A percentile compares a stretch with the other conserved stretches of the same genome.
These are phyloP conservation scores for Phoebastria nigripes DNA, from an alignment of 2,797 vertebrate genomes.

Conservation along the genomic window DNA sequence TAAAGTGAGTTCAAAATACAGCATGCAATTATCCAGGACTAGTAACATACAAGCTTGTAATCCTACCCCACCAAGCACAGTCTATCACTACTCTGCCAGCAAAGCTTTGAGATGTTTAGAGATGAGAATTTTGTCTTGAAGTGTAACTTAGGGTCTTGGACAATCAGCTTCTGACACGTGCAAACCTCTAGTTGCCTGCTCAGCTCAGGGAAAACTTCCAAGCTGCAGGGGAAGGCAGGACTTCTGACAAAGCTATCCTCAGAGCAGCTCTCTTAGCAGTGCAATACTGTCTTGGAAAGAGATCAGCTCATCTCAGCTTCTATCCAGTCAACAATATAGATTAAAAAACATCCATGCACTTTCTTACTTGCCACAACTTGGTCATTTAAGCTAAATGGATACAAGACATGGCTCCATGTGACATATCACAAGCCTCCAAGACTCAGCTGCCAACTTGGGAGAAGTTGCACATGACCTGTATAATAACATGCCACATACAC, in stretches of 20 bases:
- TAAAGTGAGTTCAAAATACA: background rate
- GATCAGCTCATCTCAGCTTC: background rate
- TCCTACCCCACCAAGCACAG: background rate
- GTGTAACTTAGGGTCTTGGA: background rate
- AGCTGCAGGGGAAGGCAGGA: background rate
- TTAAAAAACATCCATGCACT: background rate
- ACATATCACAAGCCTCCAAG: background rate
- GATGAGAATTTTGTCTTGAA: background rate
- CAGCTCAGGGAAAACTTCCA: background rate
- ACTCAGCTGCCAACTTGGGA: background rate
- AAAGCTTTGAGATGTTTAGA: background rate
- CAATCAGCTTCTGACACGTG: background rate
- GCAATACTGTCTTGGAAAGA: background rate
- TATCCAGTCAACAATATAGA: background rate
- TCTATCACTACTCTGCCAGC: background rate
- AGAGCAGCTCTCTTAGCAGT: background rate
- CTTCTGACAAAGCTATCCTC: background rate
- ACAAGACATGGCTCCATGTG: background rate
- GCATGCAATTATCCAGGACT: background rate
- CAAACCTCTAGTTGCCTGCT: background rate
- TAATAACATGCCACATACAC: background rate
- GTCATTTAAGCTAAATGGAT: background rate
- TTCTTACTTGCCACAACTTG: background rate
- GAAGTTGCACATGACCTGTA: background rate
- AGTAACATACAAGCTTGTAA: background rate